phyloP scores from a whole-genome alignment of 2,797 vertebrate species.

The Phylloscopus collybita region DNA sequence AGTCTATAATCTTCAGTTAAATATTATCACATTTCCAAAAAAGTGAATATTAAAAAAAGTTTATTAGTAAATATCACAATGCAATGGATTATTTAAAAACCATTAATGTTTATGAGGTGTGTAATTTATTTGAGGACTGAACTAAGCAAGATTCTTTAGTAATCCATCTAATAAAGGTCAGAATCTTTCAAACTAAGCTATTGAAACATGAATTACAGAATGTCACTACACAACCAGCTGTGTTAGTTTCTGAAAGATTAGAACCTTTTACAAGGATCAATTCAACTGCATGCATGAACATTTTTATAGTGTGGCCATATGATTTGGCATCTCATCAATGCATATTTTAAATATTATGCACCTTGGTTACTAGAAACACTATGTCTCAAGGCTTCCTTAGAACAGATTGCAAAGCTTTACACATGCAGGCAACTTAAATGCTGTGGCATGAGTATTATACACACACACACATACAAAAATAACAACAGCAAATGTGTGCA shows the following conservation, averaged over 20 bases:
- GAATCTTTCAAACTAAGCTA: not conserved
- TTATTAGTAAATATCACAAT: not conserved
- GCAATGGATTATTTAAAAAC: not conserved
- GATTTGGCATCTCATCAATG: not conserved
- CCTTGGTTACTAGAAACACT: not conserved
- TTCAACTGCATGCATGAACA: not conserved
- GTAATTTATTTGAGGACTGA: not conserved
- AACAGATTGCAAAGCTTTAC: not conserved
- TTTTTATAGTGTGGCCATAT: not conserved
- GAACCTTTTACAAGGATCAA: not conserved
- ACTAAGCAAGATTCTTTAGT: not conserved
- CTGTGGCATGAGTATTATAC: not conserved
- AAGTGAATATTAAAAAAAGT: not conserved
- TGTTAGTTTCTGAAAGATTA: constrained; percentile 9
- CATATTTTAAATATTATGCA: not conserved
- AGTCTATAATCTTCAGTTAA: not conserved
- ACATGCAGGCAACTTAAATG: not conserved
- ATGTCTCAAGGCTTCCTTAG: not conserved
- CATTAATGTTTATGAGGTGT: not conserved
- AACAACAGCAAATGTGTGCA: not conserved
- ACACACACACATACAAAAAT: not conserved
- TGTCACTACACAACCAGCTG: not conserved
- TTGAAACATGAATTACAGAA: constrained; percentile 3
- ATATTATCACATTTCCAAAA: not conserved
- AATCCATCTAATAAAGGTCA: constrained; percentile 6